Evolutionary conservation across 2,113 vertebrate genomes (phyloP).

Genomic region (Podarcis cretensis): DNA sequence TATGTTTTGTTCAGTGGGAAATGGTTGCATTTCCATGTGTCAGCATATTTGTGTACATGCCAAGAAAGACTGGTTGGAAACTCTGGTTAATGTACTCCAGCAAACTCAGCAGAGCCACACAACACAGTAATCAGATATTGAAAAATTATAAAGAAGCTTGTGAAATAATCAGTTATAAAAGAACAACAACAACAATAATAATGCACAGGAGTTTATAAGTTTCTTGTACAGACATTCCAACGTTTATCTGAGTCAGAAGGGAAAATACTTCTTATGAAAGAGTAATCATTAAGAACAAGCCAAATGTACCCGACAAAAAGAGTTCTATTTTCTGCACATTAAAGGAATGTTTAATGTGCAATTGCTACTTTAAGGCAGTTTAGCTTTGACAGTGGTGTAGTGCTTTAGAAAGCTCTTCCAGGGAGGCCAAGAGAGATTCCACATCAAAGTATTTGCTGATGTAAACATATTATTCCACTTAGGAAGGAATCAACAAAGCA

Average conservation of each 20-base stretch:
- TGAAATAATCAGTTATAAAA: not conserved
- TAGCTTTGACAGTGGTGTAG: conserved; percentile 39
- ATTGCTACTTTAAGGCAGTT: conserved; percentile 47
- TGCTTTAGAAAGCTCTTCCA: not conserved
- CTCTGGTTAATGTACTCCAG: not conserved
- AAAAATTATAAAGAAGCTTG: not conserved
- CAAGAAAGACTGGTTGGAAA: conserved; percentile 18
- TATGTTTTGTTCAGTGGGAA: not conserved
- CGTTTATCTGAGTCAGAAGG: conserved; percentile 3
- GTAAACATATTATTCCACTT: conserved; percentile 8
- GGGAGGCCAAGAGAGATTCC: conserved; percentile 38
- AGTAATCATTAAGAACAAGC: not conserved
- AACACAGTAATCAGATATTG: not conserved
- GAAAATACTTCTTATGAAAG: conserved; percentile 1
- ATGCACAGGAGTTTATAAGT: not conserved
- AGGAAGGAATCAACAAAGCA: not conserved
- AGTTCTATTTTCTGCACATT: conserved; percentile 45
- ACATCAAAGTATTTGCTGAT: conserved; percentile 31
- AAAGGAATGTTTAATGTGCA: conserved; percentile 29
- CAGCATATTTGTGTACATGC: not conserved
- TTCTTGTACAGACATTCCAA: not conserved
- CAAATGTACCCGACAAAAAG: conserved; percentile 52
- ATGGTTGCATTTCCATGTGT: not conserved
- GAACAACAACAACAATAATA: not conserved
- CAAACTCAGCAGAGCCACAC: not conserved